Evolutionary conservation across 1,140 invertebrate species (phyloP).

Genomic region (Tetramorium alpestre): DNA sequence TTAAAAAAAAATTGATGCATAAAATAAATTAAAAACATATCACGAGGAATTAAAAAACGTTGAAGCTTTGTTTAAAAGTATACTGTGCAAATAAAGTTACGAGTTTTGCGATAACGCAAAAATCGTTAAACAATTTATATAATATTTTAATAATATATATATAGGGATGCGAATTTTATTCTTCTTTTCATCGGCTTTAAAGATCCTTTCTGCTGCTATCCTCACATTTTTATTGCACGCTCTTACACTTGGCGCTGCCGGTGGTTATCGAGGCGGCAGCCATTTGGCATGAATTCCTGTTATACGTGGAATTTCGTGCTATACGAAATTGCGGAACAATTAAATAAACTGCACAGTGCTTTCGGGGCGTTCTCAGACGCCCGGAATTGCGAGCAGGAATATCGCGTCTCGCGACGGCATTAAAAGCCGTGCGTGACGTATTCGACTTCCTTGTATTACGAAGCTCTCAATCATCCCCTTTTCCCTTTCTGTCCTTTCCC

Average conservation of each 20-base stretch:
- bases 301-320: neutral
- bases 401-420: constrained; percentile 30
- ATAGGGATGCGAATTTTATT: neutral
- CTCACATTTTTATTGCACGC: neutral
- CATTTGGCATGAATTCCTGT: constrained; percentile 38
- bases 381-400: neutral
- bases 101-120: neutral
- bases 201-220: neutral
- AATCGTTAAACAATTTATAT: neutral
- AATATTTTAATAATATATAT: neutral
- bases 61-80: neutral
- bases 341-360: constrained; percentile 49
- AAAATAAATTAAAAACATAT: neutral
- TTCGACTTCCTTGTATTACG: constrained; percentile 42
- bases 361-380: constrained; percentile 1
- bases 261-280: constrained; percentile 26
- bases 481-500: neutral
- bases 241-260: neutral
- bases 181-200: neutral
- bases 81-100: too few species aligned
- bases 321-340: constrained; percentile 42
- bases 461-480: constrained; percentile 36
- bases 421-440: constrained; percentile 53
- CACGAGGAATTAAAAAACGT: neutral
- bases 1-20: too few species aligned